Evolutionary conservation across 2,888 invertebrate species (phyloP), one percentile per base, ranked within the genome.

Genomic region (Drosophila neotestacea): DNA sequence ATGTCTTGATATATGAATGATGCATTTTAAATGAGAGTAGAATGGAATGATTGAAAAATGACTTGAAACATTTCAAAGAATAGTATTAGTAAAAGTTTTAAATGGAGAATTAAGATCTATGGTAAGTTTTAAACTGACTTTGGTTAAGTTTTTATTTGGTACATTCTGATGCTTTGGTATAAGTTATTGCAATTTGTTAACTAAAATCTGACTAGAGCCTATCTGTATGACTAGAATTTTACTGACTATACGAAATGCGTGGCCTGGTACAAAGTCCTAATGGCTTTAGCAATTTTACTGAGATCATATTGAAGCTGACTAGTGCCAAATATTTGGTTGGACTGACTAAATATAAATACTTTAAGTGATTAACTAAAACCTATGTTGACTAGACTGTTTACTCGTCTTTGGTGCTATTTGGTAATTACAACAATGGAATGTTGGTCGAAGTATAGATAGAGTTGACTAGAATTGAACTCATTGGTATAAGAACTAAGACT

Each of bases 301-400:
- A 88, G 90, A 89, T 90, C 90, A 51, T 75, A 73, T 69, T 69
- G 79, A 89, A 87, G 88, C 87, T 87, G 87, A 90, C 72, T 77
- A 68, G 76, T 72, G 71, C 62, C 75, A 55, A 50, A 13, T 58
- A 28, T 46, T 68, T 69, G 70, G 61, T 54, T 74, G 48, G 67
- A 73, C 69, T 76, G 73, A 81, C 68, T 79, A 74, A 7, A 76
- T 71, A 50, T 73, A 66, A 72, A 58, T 69, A 58, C 55, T 54
- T 47, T 54, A 28, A 34, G 11, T 27, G 36, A 32, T n/a, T 42
- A 64, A 69, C 61, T 73, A 69, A 64, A 48, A 32, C 0, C 66
- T 65, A 64, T 39, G 44, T 6, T 73, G 82, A 81, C 79, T 80
- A 80, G 81, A 75, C 67, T 69, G 70, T 48, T 66, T 71, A 65